Conservation (phyloP, 2,797 vertebrate species). For the Mallotus villosus region DNA sequence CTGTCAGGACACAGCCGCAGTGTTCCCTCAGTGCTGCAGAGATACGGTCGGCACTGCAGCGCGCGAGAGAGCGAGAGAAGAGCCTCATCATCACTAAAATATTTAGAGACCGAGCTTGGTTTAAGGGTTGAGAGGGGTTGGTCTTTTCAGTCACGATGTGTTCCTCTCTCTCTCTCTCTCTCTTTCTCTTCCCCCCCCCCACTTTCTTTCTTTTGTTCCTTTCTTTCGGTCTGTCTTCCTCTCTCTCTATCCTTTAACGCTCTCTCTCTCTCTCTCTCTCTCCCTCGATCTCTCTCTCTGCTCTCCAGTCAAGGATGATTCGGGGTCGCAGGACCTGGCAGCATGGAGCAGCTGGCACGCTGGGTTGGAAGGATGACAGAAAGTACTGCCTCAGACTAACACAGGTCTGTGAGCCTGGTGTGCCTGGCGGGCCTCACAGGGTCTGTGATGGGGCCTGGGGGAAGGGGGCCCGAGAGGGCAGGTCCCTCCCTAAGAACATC, state of each 20-base stretch:
- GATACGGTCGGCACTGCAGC: neutral
- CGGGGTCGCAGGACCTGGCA: conserved; percentile 51
- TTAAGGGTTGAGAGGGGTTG: conserved; percentile 52
- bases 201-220: neutral
- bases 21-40: conserved; percentile 8
- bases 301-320: conserved; percentile 47
- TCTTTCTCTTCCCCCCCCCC: conserved; percentile 13
- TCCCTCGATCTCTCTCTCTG: conserved; percentile 5
- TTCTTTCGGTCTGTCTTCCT: conserved; percentile 27
- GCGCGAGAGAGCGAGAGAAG: conserved; percentile 38
- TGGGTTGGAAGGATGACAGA: conserved; percentile 45
- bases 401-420: conserved; percentile 41
- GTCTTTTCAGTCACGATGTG: conserved; percentile 59
- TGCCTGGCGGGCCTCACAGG: conserved; percentile 46
- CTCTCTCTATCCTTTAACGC: conserved; percentile 38
- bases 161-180: neutral
- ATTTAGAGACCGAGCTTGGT: conserved; percentile 73
- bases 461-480: conserved; percentile 25
- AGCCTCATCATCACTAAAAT: conserved; percentile 71
- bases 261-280: neutral
- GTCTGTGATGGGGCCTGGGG: conserved; percentile 20
- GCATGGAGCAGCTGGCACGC: conserved; percentile 60
- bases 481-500: conserved; percentile 48
- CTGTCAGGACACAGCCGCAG: conserved; percentile 69
- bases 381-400: conserved; percentile 48